Percentiles rank a stretch among this genome's conserved stretches.
Evolutionary conservation across 2,888 invertebrate genomes (phyloP).

Genomic region (Chymomyza amoena): DNA sequence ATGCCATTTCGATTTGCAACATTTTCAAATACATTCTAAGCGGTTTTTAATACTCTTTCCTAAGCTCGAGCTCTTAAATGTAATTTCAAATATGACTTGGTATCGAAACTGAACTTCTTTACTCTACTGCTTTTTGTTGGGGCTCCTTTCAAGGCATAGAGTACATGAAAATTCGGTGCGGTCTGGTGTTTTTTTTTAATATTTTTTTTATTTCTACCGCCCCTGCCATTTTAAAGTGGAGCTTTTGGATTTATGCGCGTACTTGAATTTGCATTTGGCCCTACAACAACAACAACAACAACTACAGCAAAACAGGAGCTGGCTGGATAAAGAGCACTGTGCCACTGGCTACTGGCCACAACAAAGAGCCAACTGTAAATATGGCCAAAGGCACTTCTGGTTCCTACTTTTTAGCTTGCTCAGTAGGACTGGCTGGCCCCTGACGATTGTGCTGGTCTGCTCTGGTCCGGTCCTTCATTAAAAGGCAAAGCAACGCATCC

Average conservation of each 20-base stretch:
- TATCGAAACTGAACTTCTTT: too few relatives aligned
- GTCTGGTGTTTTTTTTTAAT: constrained; percentile 31
- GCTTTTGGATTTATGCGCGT: constrained; percentile 68
- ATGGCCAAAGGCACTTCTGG: not conserved
- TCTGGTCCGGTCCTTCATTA: too few relatives aligned
- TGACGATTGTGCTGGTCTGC: not conserved
- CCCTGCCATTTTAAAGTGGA: constrained; percentile 36
- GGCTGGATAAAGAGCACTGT: not conserved
- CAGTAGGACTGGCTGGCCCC: not conserved
- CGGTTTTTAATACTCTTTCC: not conserved
- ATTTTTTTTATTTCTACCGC: constrained; percentile 19
- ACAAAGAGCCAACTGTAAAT: constrained; percentile 38
- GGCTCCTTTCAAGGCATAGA: not conserved
- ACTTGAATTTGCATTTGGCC: constrained; percentile 68
- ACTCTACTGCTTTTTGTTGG: too few relatives aligned
- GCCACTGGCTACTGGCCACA: constrained; percentile 24
- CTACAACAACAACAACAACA: constrained; percentile 25
- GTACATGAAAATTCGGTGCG: not conserved
- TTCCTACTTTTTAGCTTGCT: not conserved
- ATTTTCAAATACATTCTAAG: not conserved
- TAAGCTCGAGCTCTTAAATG: not conserved
- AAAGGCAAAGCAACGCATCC: constrained; percentile 11
- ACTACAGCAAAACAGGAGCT: constrained; percentile 6
- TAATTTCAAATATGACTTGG: too few relatives aligned
- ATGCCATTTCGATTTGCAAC: too few relatives aligned